phyloP scores from a whole-genome alignment of 2,113 vertebrate genomes.

The Odocoileus virginianus region DNA sequence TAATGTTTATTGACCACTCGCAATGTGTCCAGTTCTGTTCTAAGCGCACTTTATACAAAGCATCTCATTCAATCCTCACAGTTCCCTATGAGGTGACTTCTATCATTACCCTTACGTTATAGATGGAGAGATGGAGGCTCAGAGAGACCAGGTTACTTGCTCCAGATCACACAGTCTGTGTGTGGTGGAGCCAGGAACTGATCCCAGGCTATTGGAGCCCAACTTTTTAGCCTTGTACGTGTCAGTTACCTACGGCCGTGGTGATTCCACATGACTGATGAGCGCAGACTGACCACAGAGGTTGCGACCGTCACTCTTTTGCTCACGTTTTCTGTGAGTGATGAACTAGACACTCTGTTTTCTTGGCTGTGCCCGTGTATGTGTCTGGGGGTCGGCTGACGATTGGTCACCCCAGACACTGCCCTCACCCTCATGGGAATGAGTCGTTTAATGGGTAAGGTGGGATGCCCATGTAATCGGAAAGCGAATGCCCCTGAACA shows the following conservation, averaged over 20 bases:
- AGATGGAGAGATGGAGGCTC: neutral
- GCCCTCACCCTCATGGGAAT: neutral
- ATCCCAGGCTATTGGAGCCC: neutral
- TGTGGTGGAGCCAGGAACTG: neutral
- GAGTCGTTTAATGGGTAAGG: rapidly evolving
- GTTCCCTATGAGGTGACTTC: neutral
- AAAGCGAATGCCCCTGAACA: neutral
- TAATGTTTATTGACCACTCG: neutral
- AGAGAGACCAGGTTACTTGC: neutral
- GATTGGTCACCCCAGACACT: neutral
- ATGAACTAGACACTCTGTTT: neutral
- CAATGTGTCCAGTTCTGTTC: neutral
- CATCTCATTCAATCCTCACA: neutral
- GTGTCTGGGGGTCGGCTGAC: neutral
- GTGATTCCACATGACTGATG: neutral
- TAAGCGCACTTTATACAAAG: neutral
- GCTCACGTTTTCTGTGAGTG: neutral
- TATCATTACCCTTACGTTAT: neutral
- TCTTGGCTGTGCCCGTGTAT: neutral
- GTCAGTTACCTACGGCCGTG: neutral
- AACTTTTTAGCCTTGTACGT: rapidly evolving
- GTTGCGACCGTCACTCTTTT: neutral
- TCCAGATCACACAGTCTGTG: neutral
- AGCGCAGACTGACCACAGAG: neutral
- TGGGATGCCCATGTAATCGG: no score